Percentiles rank a stretch among this genome's conserved stretches.
phyloP scores from a whole-genome alignment of 2,888 invertebrate genomes.

The Mimumesa dahlbomi region DNA sequence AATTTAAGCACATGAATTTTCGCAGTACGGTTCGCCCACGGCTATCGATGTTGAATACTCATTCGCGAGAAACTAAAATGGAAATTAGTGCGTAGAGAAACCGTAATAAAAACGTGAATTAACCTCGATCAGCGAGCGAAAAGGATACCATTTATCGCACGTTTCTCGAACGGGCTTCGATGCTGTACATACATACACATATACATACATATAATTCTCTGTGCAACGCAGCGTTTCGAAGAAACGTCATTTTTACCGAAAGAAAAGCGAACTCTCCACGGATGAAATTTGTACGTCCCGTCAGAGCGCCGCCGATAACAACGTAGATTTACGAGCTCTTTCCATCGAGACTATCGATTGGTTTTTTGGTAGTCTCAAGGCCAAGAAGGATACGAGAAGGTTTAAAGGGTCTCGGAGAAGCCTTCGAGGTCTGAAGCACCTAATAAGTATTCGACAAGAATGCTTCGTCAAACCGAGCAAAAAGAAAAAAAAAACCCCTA shows the following conservation, averaged over 20 bases:
- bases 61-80: not conserved
- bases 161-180: not conserved
- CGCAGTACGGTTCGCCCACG: no score
- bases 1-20: no score
- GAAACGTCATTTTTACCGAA: no score
- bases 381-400: slow-evolving; percentile 12
- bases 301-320: slow-evolving; percentile 15
- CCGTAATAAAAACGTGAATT: no score
- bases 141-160: not conserved
- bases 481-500: not conserved
- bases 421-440: slow-evolving; percentile 7
- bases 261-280: not conserved
- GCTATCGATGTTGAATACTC: no score
- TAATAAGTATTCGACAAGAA: slow-evolving; percentile 34
- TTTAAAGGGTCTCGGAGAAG: slow-evolving; percentile 24
- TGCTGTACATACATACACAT: no score
- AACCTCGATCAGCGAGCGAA: not conserved
- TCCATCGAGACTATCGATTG: slow-evolving; percentile 36
- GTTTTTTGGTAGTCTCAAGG: slow-evolving; percentile 34
- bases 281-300: slow-evolving; percentile 12
- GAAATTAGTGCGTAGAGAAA: not conserved
- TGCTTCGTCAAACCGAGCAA: not conserved
- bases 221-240: no score
- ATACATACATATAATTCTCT: no score
- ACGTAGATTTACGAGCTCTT: slow-evolving; percentile 33